A percentile compares a stretch with the other conserved stretches of the same genome.
Evolutionary conservation across 2,888 invertebrate species (phyloP).

Genomic region (Pristionchus maxplancki): DNA sequence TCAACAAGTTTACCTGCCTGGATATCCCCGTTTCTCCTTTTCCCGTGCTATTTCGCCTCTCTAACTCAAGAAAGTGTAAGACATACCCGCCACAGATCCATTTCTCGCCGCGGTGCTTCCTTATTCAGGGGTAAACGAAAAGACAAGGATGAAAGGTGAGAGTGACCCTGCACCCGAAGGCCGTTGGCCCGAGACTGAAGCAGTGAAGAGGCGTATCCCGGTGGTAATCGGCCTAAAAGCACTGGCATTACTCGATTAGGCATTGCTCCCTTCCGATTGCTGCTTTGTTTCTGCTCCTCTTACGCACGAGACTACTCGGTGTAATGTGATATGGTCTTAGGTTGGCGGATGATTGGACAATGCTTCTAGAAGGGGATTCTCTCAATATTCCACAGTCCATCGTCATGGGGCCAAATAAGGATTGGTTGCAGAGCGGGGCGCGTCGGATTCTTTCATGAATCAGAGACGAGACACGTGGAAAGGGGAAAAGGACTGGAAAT

Average conservation of each 20-base stretch:
- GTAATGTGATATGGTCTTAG: slow-evolving; percentile 24
- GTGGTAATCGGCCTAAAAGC: slow-evolving; percentile 31
- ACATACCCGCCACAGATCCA: slow-evolving; percentile 13
- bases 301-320: neutral
- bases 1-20: slow-evolving; percentile 2
- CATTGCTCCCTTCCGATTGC: neutral
- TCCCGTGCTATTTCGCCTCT: neutral
- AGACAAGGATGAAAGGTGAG: neutral
- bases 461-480: slow-evolving; percentile 11
- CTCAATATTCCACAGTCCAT: neutral
- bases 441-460: slow-evolving; percentile 34
- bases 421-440: neutral
- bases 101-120: neutral
- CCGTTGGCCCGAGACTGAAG: neutral
- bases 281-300: neutral
- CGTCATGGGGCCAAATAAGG: neutral
- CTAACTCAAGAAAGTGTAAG: neutral
- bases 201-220: neutral
- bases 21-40: neutral
- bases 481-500: neutral
- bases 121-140: neutral
- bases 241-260: neutral
- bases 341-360: slow-evolving; percentile 45
- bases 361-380: neutral
- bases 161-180: neutral